phyloP scores from a whole-genome alignment of 2,797 vertebrate species.

The Siniperca undulata region DNA sequence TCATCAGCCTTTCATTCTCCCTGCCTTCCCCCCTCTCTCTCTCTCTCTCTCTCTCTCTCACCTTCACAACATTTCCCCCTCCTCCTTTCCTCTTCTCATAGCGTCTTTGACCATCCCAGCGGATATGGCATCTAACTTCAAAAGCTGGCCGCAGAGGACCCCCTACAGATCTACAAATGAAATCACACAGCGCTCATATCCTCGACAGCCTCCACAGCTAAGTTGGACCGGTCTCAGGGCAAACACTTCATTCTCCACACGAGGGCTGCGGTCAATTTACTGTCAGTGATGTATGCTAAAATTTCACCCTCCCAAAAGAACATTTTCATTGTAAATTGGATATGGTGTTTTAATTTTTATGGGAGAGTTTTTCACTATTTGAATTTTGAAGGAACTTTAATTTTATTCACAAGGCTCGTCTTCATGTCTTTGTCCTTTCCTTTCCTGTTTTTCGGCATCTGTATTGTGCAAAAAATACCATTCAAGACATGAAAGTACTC shows the following conservation, averaged over 20 bases:
- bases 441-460: neutral
- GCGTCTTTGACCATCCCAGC: neutral
- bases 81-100: neutral
- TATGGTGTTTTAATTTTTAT: conserved; percentile 27
- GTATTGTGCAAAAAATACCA: conserved; percentile 14
- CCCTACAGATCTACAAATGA: conserved; percentile 18
- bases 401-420: conserved; percentile 22
- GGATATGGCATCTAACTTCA: conserved; percentile 16
- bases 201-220: conserved; percentile 30
- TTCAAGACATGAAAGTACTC: conserved; percentile 1
- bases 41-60: neutral
- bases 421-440: conserved; percentile 17
- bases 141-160: neutral
- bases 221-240: conserved; percentile 42
- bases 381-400: conserved; percentile 51
- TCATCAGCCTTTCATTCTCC: neutral
- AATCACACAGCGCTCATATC: conserved; percentile 13
- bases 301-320: conserved; percentile 2
- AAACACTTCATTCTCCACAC: neutral
- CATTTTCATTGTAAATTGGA: conserved; percentile 27
- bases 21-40: neutral
- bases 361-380: conserved; percentile 27
- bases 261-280: conserved; percentile 17
- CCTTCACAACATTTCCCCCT: neutral
- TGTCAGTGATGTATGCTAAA: conserved; percentile 16